Conservation (phyloP, 2,797 vertebrate species). For the Parauchenoglanis ngamensis region DNA sequence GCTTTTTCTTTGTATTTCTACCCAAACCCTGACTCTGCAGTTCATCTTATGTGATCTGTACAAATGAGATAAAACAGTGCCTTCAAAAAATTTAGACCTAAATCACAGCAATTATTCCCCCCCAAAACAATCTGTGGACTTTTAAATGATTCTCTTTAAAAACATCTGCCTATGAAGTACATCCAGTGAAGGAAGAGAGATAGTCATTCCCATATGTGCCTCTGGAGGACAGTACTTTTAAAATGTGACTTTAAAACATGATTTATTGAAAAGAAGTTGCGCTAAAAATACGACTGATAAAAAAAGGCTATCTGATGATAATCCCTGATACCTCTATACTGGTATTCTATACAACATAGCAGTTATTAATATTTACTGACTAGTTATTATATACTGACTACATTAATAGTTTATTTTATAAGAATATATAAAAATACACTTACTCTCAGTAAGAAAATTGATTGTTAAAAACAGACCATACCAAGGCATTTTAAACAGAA, state of each 20-base stretch:
- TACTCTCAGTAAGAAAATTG: neutral
- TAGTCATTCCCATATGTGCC: slow-evolving; percentile 70
- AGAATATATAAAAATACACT: neutral
- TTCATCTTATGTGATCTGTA: slow-evolving; percentile 53
- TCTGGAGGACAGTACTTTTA: slow-evolving; percentile 68
- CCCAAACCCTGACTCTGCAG: slow-evolving; percentile 30
- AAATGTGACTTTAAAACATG: slow-evolving; percentile 58
- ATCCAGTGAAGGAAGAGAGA: slow-evolving; percentile 66
- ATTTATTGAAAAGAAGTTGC: slow-evolving; percentile 64
- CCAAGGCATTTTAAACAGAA: neutral
- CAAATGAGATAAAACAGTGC: slow-evolving; percentile 67
- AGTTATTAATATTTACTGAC: neutral
- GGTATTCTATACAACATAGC: neutral
- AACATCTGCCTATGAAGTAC: slow-evolving; percentile 73
- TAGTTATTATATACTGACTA: neutral
- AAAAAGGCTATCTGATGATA: slow-evolving; percentile 11
- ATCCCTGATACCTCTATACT: neutral
- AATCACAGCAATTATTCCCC: slow-evolving; percentile 45
- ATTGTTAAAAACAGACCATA: neutral
- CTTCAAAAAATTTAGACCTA: slow-evolving; percentile 64
- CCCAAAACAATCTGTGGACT: slow-evolving; percentile 59
- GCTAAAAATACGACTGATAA: slow-evolving; percentile 42
- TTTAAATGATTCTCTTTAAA: slow-evolving; percentile 75
- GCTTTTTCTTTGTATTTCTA: slow-evolving; percentile 28
- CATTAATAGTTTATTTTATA: neutral